Base-by-base conservation (phyloP, 2,797 vertebrate species). In the Miichthys miiuy region DNA sequence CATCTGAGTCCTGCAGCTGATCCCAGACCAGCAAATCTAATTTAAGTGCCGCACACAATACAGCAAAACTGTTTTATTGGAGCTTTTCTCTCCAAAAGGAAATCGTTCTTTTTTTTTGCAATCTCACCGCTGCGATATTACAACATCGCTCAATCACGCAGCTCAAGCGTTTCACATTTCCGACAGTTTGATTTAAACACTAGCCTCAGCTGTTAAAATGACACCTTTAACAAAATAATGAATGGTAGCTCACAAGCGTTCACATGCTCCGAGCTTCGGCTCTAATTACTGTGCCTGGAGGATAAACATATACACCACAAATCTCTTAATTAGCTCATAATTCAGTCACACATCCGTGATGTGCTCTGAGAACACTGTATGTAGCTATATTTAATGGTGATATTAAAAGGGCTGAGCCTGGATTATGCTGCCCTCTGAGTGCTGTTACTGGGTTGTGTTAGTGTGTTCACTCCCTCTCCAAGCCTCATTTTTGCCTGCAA, bases 291-390 rank as follows among this genome's bases (percentile, higher is more conserved):
- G 55, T 3, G 60, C 51, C 46, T 56, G 3, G 30, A 85, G 60
- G 66, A 77, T 75, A 76, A 87, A 69, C 65, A 50, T 30, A 30
- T 23, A 75, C 12, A 0, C 72, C 47, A 69, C 52, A 74, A 75
- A 72, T 82, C 75, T 67, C 75, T 84, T 88, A 88, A 91, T 91
- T 72, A 88, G 77, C 68, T 78, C 57, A 73, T 72, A 74, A 76
- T 72, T 83, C 70, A 83, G 67, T 75, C 81, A 71, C 42, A 23
- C 52, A 20, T 55, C 58, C 25, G 3, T 3, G 16, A 20, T 23
- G 27, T 48, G 12, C 44, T 62, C 38, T 34, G 62, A 77, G 17
- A 77, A 80, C 57, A n/a, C 0, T 23, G 50, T n/a, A 61, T n/a
- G 61, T 11, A 34, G 58, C 63, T 60, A 46, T 69, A 74, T 86